Conservation (phyloP, 2,888 invertebrate genomes). For the Megaustenia siamemsis region DNA sequence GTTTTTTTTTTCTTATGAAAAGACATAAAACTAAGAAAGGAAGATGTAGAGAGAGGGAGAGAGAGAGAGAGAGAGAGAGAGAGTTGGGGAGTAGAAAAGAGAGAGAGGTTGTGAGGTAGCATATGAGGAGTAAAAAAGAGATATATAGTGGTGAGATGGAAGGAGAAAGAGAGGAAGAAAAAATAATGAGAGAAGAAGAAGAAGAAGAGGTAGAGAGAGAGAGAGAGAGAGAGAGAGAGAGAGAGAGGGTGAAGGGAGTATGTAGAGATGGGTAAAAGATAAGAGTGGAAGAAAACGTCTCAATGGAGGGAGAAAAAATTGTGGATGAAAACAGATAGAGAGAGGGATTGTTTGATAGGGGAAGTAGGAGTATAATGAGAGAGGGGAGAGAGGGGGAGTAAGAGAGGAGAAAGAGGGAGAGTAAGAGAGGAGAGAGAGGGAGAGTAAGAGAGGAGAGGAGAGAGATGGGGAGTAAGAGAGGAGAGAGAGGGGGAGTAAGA, state of each 20-base stretch:
- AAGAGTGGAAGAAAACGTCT: neutral
- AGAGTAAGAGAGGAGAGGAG: neutral
- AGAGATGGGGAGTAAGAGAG: slow-evolving; percentile 1
- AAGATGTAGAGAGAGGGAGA: neutral
- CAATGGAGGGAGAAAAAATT: neutral
- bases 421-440: neutral
- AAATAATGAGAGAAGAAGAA: neutral
- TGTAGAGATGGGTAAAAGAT: neutral
- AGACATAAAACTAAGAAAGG: neutral
- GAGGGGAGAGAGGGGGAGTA: neutral
- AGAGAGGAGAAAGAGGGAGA: neutral
- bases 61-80: neutral
- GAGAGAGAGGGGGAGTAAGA: slow-evolving; percentile 8
- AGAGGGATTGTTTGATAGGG: neutral
- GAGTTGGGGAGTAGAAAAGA: neutral
- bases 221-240: slow-evolving; percentile 24
- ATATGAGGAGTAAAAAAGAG: neutral
- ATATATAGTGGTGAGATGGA: neutral
- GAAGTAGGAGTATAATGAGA: neutral
- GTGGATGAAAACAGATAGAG: neutral
- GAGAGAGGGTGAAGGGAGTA: no score
- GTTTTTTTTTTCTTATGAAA: no score
- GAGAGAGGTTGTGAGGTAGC: neutral
- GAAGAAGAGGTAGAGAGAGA: neutral
- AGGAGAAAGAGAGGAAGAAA: neutral